Conservation (phyloP, 2,888 invertebrate genomes). For the Meteorus colon region DNA sequence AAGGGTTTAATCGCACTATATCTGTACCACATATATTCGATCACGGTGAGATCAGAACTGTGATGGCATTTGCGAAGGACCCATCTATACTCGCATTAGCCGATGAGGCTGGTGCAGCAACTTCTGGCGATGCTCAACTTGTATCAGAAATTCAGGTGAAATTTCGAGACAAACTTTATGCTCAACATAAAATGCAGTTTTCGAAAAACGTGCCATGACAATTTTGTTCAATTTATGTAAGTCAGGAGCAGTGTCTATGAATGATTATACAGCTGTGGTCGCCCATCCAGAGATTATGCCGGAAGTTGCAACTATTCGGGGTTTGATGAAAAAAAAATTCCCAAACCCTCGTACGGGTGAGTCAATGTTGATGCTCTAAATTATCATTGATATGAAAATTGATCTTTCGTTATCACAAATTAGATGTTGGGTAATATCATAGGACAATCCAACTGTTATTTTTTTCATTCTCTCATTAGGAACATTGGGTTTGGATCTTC, state of each 20-base stretch:
- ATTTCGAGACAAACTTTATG: conserved; percentile 11
- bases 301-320: conserved; percentile 84
- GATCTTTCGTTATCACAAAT: too few species aligned
- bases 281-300: conserved; percentile 87
- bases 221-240: conserved; percentile 47
- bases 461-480: conserved; percentile 71
- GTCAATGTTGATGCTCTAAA: background rate
- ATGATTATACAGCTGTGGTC: conserved; percentile 83
- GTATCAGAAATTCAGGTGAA: conserved; percentile 83
- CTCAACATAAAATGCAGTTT: conserved; percentile 1
- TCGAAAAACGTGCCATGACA: too few species aligned
- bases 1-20: conserved; percentile 81
- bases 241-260: conserved; percentile 77
- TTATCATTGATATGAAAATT: background rate
- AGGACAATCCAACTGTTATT: too few species aligned
- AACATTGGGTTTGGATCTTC: conserved; percentile 81
- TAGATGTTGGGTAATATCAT: too few species aligned
- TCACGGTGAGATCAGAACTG: conserved; percentile 80
- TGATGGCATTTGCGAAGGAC: conserved; percentile 86
- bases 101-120: conserved; percentile 81
- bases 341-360: conserved; percentile 76
- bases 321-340: conserved; percentile 85
- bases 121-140: conserved; percentile 83
- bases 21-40: conserved; percentile 82
- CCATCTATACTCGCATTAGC: conserved; percentile 78